Evolutionary conservation across 2,797 vertebrate genomes (phyloP).

Genomic region (Artibeus lituratus): DNA sequence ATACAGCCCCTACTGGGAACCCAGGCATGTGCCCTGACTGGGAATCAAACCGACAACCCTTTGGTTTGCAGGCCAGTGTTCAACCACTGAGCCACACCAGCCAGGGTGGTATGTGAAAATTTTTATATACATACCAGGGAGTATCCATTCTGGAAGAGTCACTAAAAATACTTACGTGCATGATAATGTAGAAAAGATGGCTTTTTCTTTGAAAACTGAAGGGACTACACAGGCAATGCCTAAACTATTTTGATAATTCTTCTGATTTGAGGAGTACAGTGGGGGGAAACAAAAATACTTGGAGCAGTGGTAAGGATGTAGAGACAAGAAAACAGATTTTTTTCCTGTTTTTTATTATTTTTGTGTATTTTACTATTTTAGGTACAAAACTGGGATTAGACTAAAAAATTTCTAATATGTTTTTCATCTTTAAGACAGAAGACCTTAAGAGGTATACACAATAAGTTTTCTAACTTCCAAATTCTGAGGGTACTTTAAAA

Average conservation of each 20-base stretch:
- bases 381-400: neutral
- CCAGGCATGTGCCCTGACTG: too few species aligned
- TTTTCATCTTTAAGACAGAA: neutral
- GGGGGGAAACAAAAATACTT: neutral
- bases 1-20: too few species aligned
- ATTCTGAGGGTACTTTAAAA: neutral
- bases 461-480: neutral
- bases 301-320: neutral
- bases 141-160: neutral
- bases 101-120: neutral
- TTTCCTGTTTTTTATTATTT: neutral
- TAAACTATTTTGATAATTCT: neutral
- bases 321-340: neutral
- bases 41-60: too few species aligned
- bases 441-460: neutral
- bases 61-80: too few species aligned
- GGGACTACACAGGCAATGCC: neutral
- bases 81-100: too few species aligned
- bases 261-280: neutral
- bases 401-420: neutral
- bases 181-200: neutral
- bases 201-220: neutral
- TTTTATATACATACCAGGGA: neutral
- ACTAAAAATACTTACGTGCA: neutral
- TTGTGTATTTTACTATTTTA: neutral